Conservation (phyloP, 2,888 invertebrate species). For the Lumbricus terrestris region DNA sequence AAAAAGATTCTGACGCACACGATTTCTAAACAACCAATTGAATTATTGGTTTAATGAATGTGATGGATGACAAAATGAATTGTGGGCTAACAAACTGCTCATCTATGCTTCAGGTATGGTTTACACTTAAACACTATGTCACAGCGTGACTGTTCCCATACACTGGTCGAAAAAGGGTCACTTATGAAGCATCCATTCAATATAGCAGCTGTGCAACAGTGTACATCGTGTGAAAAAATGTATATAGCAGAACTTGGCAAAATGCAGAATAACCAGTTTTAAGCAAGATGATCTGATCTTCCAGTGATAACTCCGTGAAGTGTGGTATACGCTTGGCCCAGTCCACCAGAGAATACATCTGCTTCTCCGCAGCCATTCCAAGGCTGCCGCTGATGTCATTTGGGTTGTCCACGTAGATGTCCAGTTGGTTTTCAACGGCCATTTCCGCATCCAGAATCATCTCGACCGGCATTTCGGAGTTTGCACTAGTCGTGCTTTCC, state of each 20-base stretch:
- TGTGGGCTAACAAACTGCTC: not conserved
- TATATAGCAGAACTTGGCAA: not conserved
- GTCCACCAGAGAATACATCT: constrained; percentile 89
- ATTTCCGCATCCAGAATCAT: constrained; percentile 88
- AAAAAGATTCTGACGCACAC: too few relatives aligned
- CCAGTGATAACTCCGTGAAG: constrained; percentile 84
- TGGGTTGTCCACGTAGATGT: not conserved
- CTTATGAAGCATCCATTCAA: too few relatives aligned
- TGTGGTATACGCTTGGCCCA: constrained; percentile 97
- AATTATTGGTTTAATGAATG: too few relatives aligned
- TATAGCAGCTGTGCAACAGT: too few relatives aligned
- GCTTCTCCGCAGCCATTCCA: constrained; percentile 81
- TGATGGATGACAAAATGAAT: too few relatives aligned
- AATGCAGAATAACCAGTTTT: constrained; percentile 67
- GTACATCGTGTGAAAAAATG: too few relatives aligned
- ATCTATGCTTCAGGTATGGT: not conserved
- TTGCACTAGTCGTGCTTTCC: constrained; percentile 67
- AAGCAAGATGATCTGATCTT: constrained; percentile 84
- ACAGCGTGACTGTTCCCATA: not conserved
- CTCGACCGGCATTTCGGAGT: constrained; percentile 88
- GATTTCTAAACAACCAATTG: too few relatives aligned
- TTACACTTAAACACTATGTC: not conserved
- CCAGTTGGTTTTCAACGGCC: constrained; percentile 64
- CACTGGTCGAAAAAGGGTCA: not conserved
- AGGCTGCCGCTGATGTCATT: constrained; percentile 5